Conservation (phyloP, 2,113 vertebrate species). For the Corythaixoides concolor region DNA sequence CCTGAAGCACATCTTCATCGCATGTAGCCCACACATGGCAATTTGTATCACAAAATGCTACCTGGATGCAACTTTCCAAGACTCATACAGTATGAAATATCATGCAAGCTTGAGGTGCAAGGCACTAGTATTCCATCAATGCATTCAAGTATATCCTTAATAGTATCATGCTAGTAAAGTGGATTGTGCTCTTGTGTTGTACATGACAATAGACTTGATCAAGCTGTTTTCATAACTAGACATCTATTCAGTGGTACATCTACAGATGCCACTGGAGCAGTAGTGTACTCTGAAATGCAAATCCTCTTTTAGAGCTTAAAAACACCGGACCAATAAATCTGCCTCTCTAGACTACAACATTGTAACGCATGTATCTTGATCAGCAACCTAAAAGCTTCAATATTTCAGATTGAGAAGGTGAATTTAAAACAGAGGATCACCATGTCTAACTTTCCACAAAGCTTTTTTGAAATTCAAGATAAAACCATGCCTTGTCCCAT, state of each 20-base stretch:
- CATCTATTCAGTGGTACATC: not conserved
- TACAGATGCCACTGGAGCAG: not conserved
- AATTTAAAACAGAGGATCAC: not conserved
- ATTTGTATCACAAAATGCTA: not conserved
- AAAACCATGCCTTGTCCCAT: not conserved
- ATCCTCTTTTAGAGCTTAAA: not conserved
- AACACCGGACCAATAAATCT: not conserved
- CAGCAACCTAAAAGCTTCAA: not conserved
- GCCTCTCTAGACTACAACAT: not conserved
- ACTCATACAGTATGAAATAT: accelerated
- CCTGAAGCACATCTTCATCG: not conserved
- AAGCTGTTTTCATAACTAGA: not conserved
- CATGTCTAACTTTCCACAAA: not conserved
- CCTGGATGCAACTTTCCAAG: not conserved
- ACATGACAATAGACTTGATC: not conserved
- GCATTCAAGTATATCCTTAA: accelerated
- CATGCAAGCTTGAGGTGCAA: too few species aligned
- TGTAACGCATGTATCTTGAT: too few species aligned
- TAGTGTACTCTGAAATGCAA: accelerated
- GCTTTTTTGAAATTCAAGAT: not conserved
- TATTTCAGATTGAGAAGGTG: not conserved
- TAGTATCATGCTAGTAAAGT: accelerated
- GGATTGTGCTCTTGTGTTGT: not conserved
- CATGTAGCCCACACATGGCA: accelerated
- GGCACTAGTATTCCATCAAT: not conserved